Conservation (phyloP, 92 coral and sea anemone genomes). For the Parazoanthus atlanticus region DNA sequence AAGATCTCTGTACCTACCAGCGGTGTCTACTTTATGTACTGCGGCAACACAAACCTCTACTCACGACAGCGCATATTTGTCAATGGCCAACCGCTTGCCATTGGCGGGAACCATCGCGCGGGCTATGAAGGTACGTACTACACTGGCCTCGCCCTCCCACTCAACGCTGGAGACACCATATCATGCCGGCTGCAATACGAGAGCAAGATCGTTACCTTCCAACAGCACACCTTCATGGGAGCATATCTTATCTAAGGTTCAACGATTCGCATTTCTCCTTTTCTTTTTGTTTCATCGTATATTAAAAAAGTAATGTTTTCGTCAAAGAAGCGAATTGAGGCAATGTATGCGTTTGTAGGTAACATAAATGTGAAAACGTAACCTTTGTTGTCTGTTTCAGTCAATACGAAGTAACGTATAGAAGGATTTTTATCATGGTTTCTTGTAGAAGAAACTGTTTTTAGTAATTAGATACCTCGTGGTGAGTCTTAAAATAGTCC, state of each 20-base stretch:
- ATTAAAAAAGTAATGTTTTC: no score
- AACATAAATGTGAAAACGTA: no score
- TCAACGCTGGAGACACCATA: slow-evolving; percentile 4
- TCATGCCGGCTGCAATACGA: not conserved
- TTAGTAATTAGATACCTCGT: no score
- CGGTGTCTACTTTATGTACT: slow-evolving; percentile 9
- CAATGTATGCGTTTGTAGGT: no score
- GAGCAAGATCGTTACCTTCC: not conserved
- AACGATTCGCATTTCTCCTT: not conserved
- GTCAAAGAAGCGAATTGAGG: no score
- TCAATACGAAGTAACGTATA: no score
- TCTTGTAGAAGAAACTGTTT: no score
- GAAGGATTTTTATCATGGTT: no score
- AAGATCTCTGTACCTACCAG: slow-evolving; percentile 10
- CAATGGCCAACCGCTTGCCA: slow-evolving; percentile 4
- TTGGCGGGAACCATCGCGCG: not conserved
- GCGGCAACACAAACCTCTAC: no score
- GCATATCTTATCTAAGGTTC: not conserved
- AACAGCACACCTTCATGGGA: not conserved
- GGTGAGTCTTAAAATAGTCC: no score
- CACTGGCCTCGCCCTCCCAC: not conserved
- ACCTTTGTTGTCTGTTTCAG: no score
- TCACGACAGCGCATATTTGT: slow-evolving; percentile 6
- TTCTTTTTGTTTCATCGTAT: no score
- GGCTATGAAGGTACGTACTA: not conserved